Percentiles rank a stretch among this genome's conserved stretches.
These are phyloP conservation scores for Nephrotoma appendiculata DNA, from an alignment of 2,888 invertebrate genomes.

Conservation along the genomic window DNA sequence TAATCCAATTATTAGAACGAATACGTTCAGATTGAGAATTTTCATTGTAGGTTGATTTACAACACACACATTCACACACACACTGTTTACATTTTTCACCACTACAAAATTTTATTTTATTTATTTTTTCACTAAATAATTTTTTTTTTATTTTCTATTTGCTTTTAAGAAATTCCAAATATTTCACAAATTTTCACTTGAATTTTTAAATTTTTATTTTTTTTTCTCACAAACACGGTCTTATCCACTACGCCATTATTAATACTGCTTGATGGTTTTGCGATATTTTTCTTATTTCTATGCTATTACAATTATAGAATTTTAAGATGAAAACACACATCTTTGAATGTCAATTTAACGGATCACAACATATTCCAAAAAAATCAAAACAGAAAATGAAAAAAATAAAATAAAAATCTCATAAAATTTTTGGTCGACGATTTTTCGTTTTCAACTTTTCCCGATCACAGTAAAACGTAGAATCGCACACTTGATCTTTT, in stretches of 20 bases:
- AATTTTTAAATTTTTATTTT: neutral
- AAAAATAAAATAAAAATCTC: neutral
- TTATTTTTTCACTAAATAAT: neutral
- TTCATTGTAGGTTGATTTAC: neutral
- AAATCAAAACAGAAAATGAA: neutral
- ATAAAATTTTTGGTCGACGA: neutral
- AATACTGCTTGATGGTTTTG: neutral
- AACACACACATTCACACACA: neutral
- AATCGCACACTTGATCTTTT: neutral
- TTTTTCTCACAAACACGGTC: neutral
- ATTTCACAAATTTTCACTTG: neutral
- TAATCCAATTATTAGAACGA: neutral
- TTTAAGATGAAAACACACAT: neutral
- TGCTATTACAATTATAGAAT: neutral
- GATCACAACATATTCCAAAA: neutral
- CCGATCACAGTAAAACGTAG: neutral
- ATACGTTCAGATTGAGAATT: neutral
- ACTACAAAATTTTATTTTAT: neutral
- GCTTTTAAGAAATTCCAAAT: neutral
- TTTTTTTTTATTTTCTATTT: neutral
- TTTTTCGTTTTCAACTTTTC: neutral
- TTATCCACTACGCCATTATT: neutral
- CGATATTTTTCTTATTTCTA: neutral
- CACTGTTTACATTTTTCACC: neutral
- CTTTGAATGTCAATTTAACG: neutral